These are phyloP conservation scores for Poecilia velifera DNA, from an alignment of 2,797 vertebrate genomes.

Conservation along the genomic window DNA sequence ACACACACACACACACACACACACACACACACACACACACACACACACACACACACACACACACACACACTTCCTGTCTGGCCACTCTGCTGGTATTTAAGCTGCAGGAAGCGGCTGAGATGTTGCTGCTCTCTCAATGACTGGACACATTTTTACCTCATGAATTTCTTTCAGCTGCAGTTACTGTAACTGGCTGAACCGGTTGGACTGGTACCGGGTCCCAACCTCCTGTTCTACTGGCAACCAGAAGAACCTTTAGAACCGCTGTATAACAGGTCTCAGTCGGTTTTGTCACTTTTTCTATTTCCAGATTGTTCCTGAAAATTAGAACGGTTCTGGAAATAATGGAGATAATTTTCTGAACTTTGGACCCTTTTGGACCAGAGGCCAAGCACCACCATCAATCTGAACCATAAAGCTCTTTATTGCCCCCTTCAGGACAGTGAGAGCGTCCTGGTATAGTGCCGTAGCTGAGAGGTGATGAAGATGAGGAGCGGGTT, in stretches of 20 bases:
- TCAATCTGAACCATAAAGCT: neutral
- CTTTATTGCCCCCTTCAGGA: neutral
- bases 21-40: neutral
- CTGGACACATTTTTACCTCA: neutral
- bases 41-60: neutral
- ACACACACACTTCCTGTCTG: slow-evolving; percentile 1
- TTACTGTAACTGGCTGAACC: neutral
- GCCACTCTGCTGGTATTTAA: neutral
- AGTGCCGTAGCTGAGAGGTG: neutral
- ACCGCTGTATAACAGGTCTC: neutral
- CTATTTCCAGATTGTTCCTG: neutral
- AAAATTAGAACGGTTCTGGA: neutral
- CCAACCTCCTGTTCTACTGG: neutral
- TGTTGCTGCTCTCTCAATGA: neutral
- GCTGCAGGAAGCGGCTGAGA: neutral
- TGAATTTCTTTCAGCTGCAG: neutral
- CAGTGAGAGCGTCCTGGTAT: neutral
- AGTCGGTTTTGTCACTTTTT: neutral
- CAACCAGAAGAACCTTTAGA: neutral
- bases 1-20: neutral
- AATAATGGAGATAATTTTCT: no score
- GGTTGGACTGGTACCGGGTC: neutral
- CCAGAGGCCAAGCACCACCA: neutral
- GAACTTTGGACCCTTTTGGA: neutral
- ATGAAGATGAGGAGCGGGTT: neutral